Base-by-base conservation (phyloP, 2,888 invertebrate genomes). In the Furcula furcula region DNA sequence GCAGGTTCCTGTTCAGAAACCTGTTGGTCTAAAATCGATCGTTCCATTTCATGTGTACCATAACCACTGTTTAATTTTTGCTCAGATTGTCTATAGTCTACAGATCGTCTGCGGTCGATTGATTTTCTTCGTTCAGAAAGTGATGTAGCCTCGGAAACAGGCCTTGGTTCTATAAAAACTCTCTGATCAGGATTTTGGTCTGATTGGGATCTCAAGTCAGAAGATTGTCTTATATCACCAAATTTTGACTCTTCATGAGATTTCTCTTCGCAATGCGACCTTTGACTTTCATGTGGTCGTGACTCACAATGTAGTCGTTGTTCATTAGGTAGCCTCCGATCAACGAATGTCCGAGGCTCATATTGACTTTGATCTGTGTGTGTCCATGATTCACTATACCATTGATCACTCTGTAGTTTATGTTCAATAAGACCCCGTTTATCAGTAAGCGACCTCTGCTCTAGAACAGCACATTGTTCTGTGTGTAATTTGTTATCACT, bases 181-280 rank as follows among this genome's bases (percentile, higher is more conserved):
- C 35, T 34, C 6, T 40, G 40, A n/a, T 26, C 34, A 7, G 42
- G 4, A 20, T 41, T 25, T 5, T 39, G 34, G 20, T 46, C 52
- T 4, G 31, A 3, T 7, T 22, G 15, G 14, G 35, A 39, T 11
- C 25, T 25, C 9, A 34, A 36, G n/a, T 52, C 42, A 2, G 30
- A 19, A 9, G 25, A 27, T 7, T 37, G 19, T 10, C 35, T 32
- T 2, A 31, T 15, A 6, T 47, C 44, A 10, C 35, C 27, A 28
- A 31, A 25, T 7, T 22, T 12, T 4, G 19, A 19, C 13, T 20
- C 23, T 5, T 31, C 31, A 4, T 22, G 26, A 2, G 33, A 16
- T 10, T 10, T 29, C 3, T 11, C 7, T 7, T 29, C 42, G 11
- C 30, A 5, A 10, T 28, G 34, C 7, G 34, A 15, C 9, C 35